Evolutionary conservation across 1,140 invertebrate genomes (phyloP).

Genomic region (Sitodiplosis mosellana): DNA sequence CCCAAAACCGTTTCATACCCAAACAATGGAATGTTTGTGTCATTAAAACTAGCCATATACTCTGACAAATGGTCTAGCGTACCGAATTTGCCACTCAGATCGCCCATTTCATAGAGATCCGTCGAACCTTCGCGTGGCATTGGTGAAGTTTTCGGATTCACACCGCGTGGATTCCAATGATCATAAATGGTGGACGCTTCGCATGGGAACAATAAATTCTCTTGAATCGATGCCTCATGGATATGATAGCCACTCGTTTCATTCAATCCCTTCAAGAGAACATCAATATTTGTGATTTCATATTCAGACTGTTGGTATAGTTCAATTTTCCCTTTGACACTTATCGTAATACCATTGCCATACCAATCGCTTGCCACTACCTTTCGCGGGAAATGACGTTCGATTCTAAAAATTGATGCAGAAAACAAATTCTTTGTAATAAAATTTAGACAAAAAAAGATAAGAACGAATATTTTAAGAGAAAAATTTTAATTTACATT

Average conservation of each 20-base stretch:
- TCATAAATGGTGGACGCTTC: slow-evolving; percentile 60
- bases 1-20: slow-evolving; percentile 57
- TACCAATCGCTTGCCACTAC: slow-evolving; percentile 76
- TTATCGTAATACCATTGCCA: slow-evolving; percentile 45
- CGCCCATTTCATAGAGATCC: slow-evolving; percentile 78
- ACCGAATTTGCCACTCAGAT: slow-evolving; percentile 81
- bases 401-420: slow-evolving; percentile 47
- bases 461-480: no score
- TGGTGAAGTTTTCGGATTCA: slow-evolving; percentile 40
- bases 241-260: slow-evolving; percentile 59
- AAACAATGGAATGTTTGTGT: slow-evolving; percentile 69
- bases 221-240: slow-evolving; percentile 65
- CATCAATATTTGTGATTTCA: slow-evolving; percentile 59
- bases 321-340: slow-evolving; percentile 55
- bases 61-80: slow-evolving; percentile 37
- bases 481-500: no score
- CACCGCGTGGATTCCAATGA: slow-evolving; percentile 62
- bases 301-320: slow-evolving; percentile 70
- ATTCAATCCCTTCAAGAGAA: slow-evolving; percentile 53
- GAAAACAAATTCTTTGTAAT: slow-evolving; percentile 8
- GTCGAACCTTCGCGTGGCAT: slow-evolving; percentile 43
- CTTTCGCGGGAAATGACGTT: slow-evolving; percentile 54
- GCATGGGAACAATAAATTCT: slow-evolving; percentile 73
- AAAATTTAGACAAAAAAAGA: no score
- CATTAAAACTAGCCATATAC: slow-evolving; percentile 46